Conservation (phyloP, 2,888 invertebrate species). For the Campoplex capitator region DNA sequence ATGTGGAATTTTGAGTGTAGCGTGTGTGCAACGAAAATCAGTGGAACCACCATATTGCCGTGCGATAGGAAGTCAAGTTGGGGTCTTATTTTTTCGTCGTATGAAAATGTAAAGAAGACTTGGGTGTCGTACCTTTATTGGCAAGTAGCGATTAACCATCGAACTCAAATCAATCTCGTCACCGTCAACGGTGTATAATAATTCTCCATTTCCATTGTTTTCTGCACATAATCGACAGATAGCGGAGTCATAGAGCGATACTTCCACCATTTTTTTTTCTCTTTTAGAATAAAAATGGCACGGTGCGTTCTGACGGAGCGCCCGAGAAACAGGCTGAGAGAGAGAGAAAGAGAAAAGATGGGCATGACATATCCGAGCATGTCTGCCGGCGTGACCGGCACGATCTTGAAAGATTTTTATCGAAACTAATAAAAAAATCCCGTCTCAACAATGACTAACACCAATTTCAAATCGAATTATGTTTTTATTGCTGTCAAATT, state of each 20-base stretch:
- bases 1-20: conserved; percentile 52
- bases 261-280: conserved; percentile 79
- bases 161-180: conserved; percentile 87
- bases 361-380: background rate
- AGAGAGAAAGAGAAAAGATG: background rate
- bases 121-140: conserved; percentile 88
- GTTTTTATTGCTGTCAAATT: background rate
- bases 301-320: conserved; percentile 23
- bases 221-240: conserved; percentile 92
- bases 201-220: conserved; percentile 89
- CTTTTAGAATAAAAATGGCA: conserved; percentile 41
- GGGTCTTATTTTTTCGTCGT: conserved; percentile 73
- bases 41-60: conserved; percentile 80
- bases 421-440: background rate
- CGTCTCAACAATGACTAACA: background rate
- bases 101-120: background rate
- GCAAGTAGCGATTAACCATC: conserved; percentile 90
- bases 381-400: background rate
- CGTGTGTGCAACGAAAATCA: conserved; percentile 78
- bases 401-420: background rate
- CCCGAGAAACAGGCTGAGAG: conserved; percentile 13
- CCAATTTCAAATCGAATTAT: background rate
- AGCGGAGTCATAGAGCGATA: conserved; percentile 88
- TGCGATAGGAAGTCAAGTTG: conserved; percentile 81
- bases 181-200: conserved; percentile 86